Evolutionary conservation across 2,113 vertebrate genomes (phyloP).

Genomic region (Theristicus caerulescens): DNA sequence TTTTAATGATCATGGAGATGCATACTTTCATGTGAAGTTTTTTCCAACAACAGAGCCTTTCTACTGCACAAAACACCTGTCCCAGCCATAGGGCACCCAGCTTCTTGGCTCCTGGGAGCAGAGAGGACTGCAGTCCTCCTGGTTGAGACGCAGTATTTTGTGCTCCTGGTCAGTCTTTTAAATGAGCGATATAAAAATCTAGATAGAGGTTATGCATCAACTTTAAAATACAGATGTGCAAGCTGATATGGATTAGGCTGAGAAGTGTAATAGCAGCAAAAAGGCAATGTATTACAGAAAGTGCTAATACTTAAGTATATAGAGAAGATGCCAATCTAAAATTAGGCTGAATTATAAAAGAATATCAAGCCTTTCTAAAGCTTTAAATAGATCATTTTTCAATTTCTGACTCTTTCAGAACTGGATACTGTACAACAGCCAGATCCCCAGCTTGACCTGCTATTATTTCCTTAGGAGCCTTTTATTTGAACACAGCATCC

Average conservation of each 20-base stretch:
- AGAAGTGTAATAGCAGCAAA: not conserved
- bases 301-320: not conserved
- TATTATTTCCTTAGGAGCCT: conserved; percentile 41
- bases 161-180: not conserved
- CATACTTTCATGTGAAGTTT: not conserved
- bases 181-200: not conserved
- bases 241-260: not conserved
- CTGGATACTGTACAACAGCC: not conserved
- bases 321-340: not conserved
- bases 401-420: not conserved
- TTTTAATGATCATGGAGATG: not conserved
- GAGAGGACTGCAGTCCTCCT: not conserved
- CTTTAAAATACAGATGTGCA: not conserved
- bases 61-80: not conserved
- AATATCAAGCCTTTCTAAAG: not conserved
- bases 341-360: not conserved
- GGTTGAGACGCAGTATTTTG: not conserved
- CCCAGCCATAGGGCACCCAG: not conserved
- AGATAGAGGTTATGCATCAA: not conserved
- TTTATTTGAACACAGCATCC: conserved; percentile 59
- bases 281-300: not conserved
- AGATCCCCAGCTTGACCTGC: conserved; percentile 28
- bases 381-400: conserved; percentile 9
- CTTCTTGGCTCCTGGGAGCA: not conserved
- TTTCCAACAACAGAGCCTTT: not conserved